These are phyloP conservation scores for Pelecanus crispus DNA, from an alignment of 2,113 vertebrate genomes.

Conservation along the genomic window DNA sequence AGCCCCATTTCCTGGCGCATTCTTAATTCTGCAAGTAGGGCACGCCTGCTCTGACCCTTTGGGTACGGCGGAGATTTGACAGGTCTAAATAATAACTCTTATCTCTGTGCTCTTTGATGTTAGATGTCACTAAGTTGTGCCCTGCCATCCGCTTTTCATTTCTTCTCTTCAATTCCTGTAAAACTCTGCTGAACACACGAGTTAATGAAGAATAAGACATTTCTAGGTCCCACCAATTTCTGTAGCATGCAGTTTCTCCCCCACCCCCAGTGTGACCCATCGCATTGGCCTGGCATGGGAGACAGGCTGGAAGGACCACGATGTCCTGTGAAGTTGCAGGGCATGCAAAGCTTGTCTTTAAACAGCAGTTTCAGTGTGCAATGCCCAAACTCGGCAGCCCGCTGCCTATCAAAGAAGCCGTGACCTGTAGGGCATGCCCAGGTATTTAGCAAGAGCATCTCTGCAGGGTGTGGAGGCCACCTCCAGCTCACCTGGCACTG, in stretches of 20 bases:
- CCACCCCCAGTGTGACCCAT: too few species aligned
- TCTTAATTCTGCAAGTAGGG: conserved; percentile 9
- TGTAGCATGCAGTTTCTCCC: fast-evolving
- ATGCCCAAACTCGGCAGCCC: too few species aligned
- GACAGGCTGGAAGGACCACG: background rate
- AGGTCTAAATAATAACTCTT: conserved; percentile 8
- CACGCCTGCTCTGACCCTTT: background rate
- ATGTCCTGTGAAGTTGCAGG: fast-evolving
- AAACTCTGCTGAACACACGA: background rate
- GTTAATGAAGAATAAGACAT: background rate
- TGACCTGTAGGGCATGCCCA: fast-evolving
- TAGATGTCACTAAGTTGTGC: background rate
- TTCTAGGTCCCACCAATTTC: background rate
- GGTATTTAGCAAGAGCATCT: background rate
- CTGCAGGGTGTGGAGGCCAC: background rate
- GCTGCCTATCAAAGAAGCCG: background rate
- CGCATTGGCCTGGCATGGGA: fast-evolving
- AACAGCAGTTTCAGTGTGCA: background rate
- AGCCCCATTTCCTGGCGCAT: background rate
- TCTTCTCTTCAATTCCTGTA: background rate
- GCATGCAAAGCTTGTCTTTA: background rate
- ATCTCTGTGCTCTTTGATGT: conserved; percentile 1
- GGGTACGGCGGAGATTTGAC: background rate
- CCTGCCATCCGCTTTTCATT: background rate
- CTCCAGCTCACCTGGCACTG: background rate